These are phyloP conservation scores for Nyleta sp. DNA, from an alignment of 2,888 invertebrate genomes.

Conservation along the genomic window DNA sequence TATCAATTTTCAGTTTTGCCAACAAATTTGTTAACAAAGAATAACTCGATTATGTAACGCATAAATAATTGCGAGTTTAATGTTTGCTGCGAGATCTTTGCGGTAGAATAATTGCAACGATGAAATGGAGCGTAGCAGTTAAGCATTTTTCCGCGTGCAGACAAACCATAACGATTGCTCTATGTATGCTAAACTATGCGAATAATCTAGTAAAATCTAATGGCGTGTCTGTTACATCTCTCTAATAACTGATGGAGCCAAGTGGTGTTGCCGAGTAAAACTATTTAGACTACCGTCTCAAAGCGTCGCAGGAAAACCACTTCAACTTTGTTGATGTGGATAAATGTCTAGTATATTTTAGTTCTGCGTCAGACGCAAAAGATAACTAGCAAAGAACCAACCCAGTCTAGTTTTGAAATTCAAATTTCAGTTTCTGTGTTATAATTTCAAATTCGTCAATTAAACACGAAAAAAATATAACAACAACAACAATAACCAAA, in stretches of 20 bases:
- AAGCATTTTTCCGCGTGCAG: constrained; percentile 11
- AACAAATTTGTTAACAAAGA: no score
- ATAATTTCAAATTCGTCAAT: no score
- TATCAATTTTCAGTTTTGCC: no score
- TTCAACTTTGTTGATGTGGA: constrained; percentile 24
- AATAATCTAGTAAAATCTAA: constrained; percentile 37
- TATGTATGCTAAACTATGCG: constrained; percentile 9
- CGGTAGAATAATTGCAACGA: not conserved
- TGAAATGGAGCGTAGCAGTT: not conserved
- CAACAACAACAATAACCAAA: no score
- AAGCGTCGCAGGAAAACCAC: constrained; percentile 33
- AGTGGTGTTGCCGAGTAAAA: constrained; percentile 31
- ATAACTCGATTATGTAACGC: no score
- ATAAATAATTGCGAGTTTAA: no score
- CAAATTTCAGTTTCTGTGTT: no score
- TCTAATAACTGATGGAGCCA: constrained; percentile 32
- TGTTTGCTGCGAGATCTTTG: not conserved
- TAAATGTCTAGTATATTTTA: constrained; percentile 17
- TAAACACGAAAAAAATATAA: no score
- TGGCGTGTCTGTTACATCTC: constrained; percentile 32
- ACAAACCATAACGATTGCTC: not conserved
- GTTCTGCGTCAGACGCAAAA: constrained; percentile 1
- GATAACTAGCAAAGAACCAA: constrained; percentile 2
- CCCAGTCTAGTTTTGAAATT: not conserved
- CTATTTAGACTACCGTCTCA: constrained; percentile 37